These are phyloP conservation scores for Anaspis maculata DNA, from an alignment of 2,888 invertebrate genomes.

Conservation along the genomic window DNA sequence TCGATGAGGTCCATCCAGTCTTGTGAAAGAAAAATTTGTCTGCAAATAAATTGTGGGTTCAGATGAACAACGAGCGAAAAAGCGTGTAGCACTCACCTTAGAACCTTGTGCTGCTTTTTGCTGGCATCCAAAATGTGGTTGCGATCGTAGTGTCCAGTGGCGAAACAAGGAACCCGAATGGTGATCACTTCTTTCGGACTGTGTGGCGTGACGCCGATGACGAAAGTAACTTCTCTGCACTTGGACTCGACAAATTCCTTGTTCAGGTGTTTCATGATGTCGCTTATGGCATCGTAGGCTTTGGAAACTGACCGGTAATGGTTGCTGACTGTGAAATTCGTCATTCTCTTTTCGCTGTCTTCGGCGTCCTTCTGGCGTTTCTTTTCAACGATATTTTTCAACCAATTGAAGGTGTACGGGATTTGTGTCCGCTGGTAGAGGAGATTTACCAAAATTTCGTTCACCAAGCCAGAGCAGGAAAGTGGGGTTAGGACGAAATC, in stretches of 20 bases:
- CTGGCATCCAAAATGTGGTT: conserved; percentile 27
- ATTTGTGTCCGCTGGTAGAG: conserved; percentile 49
- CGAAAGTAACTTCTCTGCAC: conserved; percentile 28
- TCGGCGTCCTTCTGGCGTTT: conserved; percentile 19
- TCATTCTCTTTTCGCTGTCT: conserved; percentile 3
- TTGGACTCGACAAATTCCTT: conserved; percentile 23
- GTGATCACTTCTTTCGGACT: conserved; percentile 31
- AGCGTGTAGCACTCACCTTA: conserved; percentile 25
- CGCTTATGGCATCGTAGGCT: conserved; percentile 30
- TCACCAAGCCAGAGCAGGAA: conserved; percentile 50
- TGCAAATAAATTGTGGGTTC: conserved; percentile 16
- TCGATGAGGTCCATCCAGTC: conserved; percentile 26
- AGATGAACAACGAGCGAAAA: conserved; percentile 3
- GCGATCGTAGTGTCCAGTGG: conserved; percentile 27
- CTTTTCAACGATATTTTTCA: conserved; percentile 29
- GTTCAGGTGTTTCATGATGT: conserved; percentile 26
- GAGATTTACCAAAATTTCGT: conserved; percentile 50
- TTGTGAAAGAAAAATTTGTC: conserved; percentile 29
- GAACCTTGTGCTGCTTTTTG: conserved; percentile 29
- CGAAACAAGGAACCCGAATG: conserved; percentile 23
- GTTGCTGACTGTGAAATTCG: conserved; percentile 25
- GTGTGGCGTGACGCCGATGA: conserved; percentile 31
- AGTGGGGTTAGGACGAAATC: conserved; percentile 47
- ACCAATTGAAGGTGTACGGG: conserved; percentile 33
- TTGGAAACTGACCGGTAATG: conserved; percentile 28